Conservation (phyloP, 1,140 invertebrate species). For the Drosophila sulfurigaster region DNA sequence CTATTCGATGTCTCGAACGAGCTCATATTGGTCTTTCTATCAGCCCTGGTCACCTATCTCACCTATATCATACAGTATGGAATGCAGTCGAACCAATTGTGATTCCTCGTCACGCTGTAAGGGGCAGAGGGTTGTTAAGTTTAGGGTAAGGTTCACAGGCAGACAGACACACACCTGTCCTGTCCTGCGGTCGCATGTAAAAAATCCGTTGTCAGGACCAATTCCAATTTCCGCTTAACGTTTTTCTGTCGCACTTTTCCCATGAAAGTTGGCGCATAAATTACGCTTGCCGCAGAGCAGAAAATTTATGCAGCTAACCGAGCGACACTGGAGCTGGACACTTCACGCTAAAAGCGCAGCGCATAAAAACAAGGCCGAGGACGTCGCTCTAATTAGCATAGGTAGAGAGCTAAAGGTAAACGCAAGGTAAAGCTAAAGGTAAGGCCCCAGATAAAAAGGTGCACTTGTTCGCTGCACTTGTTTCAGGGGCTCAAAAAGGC, state of each 20-base stretch:
- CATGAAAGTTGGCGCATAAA: constrained; percentile 77
- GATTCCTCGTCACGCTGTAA: constrained; percentile 65
- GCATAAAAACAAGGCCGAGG: constrained; percentile 82
- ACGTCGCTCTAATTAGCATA: constrained; percentile 81
- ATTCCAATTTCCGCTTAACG: constrained; percentile 75
- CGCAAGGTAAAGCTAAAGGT: constrained; percentile 25
- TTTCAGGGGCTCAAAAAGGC: constrained; percentile 36
- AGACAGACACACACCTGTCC: constrained; percentile 39
- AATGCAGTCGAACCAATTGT: constrained; percentile 43
- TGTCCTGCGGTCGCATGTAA: constrained; percentile 67
- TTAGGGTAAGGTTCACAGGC: constrained; percentile 32
- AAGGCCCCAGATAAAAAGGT: constrained; percentile 43
- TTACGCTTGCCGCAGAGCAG: constrained; percentile 66
- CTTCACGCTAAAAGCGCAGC: constrained; percentile 74
- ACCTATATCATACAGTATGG: constrained; percentile 64
- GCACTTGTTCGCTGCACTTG: constrained; percentile 71
- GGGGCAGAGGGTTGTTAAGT: constrained; percentile 23
- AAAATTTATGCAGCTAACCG: constrained; percentile 74
- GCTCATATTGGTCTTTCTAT: constrained; percentile 64
- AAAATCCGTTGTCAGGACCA: constrained; percentile 63
- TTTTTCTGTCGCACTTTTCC: constrained; percentile 72
- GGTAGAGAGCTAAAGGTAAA: constrained; percentile 43
- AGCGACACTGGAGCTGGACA: constrained; percentile 46
- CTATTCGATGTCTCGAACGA: constrained; percentile 71
- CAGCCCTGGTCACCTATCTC: constrained; percentile 64